Evolutionary conservation across 2,888 invertebrate species (phyloP).

Genomic region (Drosophila greeni): DNA sequence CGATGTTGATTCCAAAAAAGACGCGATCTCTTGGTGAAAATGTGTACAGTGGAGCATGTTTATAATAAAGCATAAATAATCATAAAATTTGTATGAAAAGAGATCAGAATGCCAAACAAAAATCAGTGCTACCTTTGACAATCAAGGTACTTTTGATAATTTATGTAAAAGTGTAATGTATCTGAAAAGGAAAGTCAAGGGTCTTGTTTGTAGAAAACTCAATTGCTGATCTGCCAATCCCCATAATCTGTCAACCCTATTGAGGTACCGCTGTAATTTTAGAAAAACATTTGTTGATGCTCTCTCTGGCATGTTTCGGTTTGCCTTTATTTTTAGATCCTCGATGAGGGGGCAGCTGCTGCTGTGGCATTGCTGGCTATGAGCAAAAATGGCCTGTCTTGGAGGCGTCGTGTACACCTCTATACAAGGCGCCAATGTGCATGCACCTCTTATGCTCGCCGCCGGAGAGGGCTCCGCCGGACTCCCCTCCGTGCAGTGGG

Average conservation of each 20-base stretch:
- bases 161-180: too few species aligned
- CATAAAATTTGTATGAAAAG: not conserved
- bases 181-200: too few species aligned
- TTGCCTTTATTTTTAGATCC: constrained; percentile 58
- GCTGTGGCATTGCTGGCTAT: constrained; percentile 12
- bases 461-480: constrained; percentile 5
- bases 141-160: not conserved
- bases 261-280: constrained; percentile 22
- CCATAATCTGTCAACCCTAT: not conserved
- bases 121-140: not conserved
- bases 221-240: not conserved
- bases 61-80: not conserved
- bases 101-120: not conserved
- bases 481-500: constrained; percentile 28
- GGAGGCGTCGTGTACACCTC: constrained; percentile 20
- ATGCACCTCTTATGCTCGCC: constrained; percentile 11
- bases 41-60: constrained; percentile 14
- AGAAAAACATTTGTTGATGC: constrained; percentile 50
- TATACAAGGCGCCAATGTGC: constrained; percentile 1
- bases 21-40: constrained; percentile 10
- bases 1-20: constrained; percentile 56
- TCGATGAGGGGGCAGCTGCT: constrained; percentile 35
- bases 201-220: not conserved
- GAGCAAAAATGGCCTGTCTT: constrained; percentile 36
- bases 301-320: constrained; percentile 29